phyloP scores from a whole-genome alignment of 2,888 invertebrate genomes.

The Acanthoscelides obtectus region DNA sequence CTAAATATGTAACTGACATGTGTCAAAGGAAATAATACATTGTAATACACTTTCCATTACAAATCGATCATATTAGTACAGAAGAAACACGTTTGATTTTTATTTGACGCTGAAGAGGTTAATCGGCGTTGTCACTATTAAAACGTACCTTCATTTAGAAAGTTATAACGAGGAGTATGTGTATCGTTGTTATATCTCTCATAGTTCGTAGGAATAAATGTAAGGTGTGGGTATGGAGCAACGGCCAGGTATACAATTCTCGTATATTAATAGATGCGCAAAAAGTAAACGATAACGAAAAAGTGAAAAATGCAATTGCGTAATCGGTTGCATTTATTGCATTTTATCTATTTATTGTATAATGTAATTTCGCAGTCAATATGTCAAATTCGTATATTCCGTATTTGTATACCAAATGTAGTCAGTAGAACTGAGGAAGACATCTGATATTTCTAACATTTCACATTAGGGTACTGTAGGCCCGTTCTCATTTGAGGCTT shows the following conservation, averaged over 20 bases:
- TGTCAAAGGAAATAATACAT: neutral
- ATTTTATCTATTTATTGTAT: neutral
- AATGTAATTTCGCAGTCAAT: neutral
- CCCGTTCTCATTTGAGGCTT: too few relatives aligned
- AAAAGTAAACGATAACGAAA: neutral
- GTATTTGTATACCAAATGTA: too few relatives aligned
- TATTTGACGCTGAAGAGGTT: neutral
- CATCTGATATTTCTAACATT: too few relatives aligned
- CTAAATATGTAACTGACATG: too few relatives aligned
- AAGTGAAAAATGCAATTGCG: neutral
- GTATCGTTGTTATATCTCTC: neutral
- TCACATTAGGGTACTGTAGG: too few relatives aligned
- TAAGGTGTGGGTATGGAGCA: neutral
- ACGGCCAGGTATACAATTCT: neutral
- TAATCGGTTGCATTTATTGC: neutral
- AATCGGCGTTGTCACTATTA: conserved; percentile 11
- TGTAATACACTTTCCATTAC: neutral
- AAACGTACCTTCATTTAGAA: conserved; percentile 22
- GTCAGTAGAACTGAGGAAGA: too few relatives aligned
- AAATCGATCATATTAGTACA: neutral
- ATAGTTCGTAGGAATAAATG: neutral
- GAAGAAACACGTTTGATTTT: neutral
- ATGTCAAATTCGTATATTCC: neutral
- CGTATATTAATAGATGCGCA: neutral
- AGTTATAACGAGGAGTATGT: conserved; percentile 8